A percentile compares a stretch with the other conserved stretches of the same genome.
Conservation (phyloP, 2,888 invertebrate genomes). For the Polyommatus icarus region DNA sequence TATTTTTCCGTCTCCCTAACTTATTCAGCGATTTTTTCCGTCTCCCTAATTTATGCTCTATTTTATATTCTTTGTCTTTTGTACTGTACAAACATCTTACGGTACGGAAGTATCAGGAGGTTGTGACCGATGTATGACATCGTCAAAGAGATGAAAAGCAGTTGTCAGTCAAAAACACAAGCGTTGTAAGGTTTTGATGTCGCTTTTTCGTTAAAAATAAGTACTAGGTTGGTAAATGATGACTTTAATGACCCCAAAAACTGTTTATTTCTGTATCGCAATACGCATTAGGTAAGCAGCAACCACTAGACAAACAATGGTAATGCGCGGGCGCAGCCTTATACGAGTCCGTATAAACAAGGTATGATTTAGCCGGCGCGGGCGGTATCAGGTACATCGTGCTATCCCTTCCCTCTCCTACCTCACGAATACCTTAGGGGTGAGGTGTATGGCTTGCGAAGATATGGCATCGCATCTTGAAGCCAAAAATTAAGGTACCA, state of each 20-base stretch:
- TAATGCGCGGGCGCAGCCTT: neutral
- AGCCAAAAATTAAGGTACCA: neutral
- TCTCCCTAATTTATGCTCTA: no score
- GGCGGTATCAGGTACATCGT: constrained; percentile 26
- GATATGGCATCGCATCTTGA: neutral
- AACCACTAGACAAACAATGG: neutral
- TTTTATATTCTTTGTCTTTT: no score
- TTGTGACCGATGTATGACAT: no score
- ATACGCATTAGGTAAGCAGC: neutral
- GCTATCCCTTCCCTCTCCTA: constrained; percentile 20
- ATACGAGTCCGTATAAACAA: constrained; percentile 12
- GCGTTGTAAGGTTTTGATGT: neutral
- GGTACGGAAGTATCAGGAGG: no score
- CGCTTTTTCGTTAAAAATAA: neutral
- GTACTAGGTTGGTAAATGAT: neutral
- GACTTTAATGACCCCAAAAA: neutral
- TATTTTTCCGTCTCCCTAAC: no score
- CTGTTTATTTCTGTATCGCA: neutral
- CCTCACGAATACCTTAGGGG: constrained; percentile 22
- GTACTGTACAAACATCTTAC: no score
- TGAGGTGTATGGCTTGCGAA: neutral
- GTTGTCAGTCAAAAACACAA: neutral
- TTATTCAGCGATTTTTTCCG: no score
- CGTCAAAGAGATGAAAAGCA: neutral
- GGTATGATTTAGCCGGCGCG: constrained; percentile 22